phyloP scores from a whole-genome alignment of 1,140 invertebrate species.

The Papilio machaon region DNA sequence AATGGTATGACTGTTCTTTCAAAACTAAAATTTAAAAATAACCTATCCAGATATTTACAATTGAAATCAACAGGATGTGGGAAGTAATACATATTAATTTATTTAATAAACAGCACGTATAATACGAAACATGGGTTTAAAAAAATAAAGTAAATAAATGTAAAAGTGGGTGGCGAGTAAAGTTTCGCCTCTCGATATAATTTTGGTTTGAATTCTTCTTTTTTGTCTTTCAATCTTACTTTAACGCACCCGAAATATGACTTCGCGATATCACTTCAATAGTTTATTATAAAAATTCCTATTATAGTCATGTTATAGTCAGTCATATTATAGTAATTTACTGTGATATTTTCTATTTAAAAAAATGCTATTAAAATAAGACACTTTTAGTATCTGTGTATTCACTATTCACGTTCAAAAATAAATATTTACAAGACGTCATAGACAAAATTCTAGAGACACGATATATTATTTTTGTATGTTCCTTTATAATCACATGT shows the following conservation, averaged over 20 bases:
- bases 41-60: background rate
- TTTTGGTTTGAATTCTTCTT: too few species aligned
- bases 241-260: too few species aligned
- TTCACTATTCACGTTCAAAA: background rate
- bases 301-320: too few species aligned
- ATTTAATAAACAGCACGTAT: too few species aligned
- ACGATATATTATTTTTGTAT: background rate
- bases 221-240: too few species aligned
- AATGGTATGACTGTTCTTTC: background rate
- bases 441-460: background rate
- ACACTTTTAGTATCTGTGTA: background rate
- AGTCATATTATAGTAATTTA: too few species aligned
- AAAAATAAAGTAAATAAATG: too few species aligned
- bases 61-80: background rate
- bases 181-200: too few species aligned
- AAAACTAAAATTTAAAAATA: background rate
- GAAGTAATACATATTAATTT: background rate
- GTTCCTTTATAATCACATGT: background rate
- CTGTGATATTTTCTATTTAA: background rate
- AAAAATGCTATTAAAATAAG: background rate
- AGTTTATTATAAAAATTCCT: too few species aligned
- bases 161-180: too few species aligned
- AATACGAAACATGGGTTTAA: too few species aligned
- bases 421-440: background rate
- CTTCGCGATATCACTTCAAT: too few species aligned